phyloP scores from a whole-genome alignment of 1,140 invertebrate genomes.

The Bombyx mori region ASM3026992v2 NC_085110.1:10280001-10280500 shows the following conservation, averaged over 20 bases:
- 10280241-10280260: slow-evolving; percentile 15
- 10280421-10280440: slow-evolving; percentile 65
- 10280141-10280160: background rate
- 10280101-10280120: background rate
- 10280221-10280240: slow-evolving; percentile 4
- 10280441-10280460: slow-evolving; percentile 69
- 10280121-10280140: background rate
- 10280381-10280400: slow-evolving; percentile 47
- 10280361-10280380: slow-evolving; percentile 23
- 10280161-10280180: slow-evolving; percentile 6
- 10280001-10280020: slow-evolving; percentile 17
- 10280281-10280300: slow-evolving; percentile 8
- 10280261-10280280: slow-evolving; percentile 10
- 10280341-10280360: slow-evolving; percentile 26
- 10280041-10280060: slow-evolving; percentile 3
- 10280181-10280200: background rate
- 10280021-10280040: slow-evolving; percentile 19
- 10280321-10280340: slow-evolving; percentile 25
- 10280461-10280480: slow-evolving; percentile 69
- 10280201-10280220: background rate
- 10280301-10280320: slow-evolving; percentile 21
- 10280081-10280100: background rate
- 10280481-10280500: slow-evolving; percentile 67
- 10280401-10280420: slow-evolving; percentile 48
- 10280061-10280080: background rate